Conservation (phyloP, 2,888 invertebrate species). For the Scaptodrosophila latifasciaeformis region DNA sequence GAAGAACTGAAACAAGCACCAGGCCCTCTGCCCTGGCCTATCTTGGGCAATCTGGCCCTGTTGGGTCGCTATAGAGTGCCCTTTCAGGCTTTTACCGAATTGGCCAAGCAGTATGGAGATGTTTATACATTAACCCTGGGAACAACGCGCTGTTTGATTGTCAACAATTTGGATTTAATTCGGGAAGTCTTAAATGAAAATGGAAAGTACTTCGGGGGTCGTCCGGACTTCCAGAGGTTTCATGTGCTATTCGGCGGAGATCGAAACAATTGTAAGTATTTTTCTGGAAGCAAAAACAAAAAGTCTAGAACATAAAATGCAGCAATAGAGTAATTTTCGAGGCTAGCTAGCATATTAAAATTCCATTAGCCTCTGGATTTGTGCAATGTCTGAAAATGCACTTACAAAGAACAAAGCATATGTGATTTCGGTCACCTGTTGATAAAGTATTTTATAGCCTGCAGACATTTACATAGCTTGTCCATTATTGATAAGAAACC, state of each 20-base stretch:
- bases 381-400: too few species aligned
- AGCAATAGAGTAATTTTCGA: too few species aligned
- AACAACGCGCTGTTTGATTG: constrained; percentile 82
- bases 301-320: too few species aligned
- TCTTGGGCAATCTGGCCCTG: constrained; percentile 83
- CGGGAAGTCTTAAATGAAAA: constrained; percentile 86
- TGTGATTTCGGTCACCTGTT: too few species aligned
- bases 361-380: too few species aligned
- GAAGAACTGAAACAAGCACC: constrained; percentile 76
- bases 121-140: constrained; percentile 83
- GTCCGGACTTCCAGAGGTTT: constrained; percentile 87
- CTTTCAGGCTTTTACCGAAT: constrained; percentile 82
- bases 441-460: too few species aligned
- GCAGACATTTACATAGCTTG: too few species aligned
- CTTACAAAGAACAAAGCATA: too few species aligned
- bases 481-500: too few species aligned
- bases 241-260: constrained; percentile 90
- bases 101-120: constrained; percentile 82
- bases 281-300: constrained; percentile 2
- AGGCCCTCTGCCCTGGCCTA: constrained; percentile 81
- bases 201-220: constrained; percentile 87
- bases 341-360: too few species aligned
- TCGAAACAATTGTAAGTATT: constrained; percentile 88
- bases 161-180: constrained; percentile 83
- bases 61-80: constrained; percentile 80